Evolutionary conservation across 92 coral and sea anemone genomes (phyloP).

Genomic region (Umimayanthus kanabou): DNA sequence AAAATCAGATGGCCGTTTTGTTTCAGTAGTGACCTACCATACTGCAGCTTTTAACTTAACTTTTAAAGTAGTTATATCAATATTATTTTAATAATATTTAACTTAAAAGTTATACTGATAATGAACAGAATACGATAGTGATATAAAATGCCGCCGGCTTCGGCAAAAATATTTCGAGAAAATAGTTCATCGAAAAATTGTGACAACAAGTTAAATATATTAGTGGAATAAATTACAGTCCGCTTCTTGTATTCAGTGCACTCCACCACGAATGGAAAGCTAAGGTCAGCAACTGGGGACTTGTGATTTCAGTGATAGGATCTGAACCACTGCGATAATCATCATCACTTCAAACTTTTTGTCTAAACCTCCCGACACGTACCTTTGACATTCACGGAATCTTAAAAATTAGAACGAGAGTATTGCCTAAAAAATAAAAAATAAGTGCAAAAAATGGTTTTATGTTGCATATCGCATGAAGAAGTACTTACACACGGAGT

Average conservation of each 20-base stretch:
- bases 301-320: background rate
- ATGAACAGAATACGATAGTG: background rate
- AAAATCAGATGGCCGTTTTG: too few species aligned
- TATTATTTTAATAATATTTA: too few species aligned
- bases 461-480: too few species aligned
- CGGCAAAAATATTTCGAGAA: background rate
- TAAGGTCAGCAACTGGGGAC: background rate
- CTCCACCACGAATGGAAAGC: background rate
- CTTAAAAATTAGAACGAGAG: background rate
- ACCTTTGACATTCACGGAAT: background rate
- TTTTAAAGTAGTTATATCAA: background rate
- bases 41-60: background rate
- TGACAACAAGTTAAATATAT: background rate
- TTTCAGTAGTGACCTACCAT: background rate
- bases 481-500: too few species aligned
- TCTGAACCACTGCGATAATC: background rate
- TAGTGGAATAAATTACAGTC: background rate
- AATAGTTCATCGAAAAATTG: too few species aligned
- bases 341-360: background rate
- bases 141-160: background rate
- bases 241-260: background rate
- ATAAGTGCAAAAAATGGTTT: background rate
- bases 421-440: too few species aligned
- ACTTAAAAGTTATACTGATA: background rate
- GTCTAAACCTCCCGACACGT: background rate